Evolutionary conservation across 2,797 vertebrate genomes (phyloP), one percentile per base, ranked within the genome.

Genomic region (Vireo griseus): DNA sequence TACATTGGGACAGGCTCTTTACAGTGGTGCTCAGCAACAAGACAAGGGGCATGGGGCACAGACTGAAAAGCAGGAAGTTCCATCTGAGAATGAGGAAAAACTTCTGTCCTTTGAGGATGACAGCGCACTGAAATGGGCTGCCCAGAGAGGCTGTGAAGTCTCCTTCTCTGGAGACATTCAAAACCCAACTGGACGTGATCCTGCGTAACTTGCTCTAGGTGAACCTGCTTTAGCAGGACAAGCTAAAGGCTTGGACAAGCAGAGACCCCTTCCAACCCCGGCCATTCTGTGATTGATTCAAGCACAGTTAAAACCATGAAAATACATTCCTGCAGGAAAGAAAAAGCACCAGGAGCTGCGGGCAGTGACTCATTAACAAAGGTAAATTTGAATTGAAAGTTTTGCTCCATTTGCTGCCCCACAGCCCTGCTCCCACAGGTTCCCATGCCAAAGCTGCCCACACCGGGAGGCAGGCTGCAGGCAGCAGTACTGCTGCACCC

Each of bases 301-400:
- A 68, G 54, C 61, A 59, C 71, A 54, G 61, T n/a, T 63, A 85
- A 95, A 87, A 76, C 11, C 0, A 0, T 44, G 59, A 58, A 82
- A 85, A 90, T 29, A 25, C 57, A 45, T 83, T 92, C 67, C 90
- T 87, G 63, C 35, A 94, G 75, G 68, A 83, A 90, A 90, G 72
- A 35, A 87, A 91, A 96, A 93, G 63, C 75, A 92, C 81, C 85
- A 51, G 85, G 81, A 91, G 73, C 57, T 61, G 75, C 18, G 75
- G 68, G 72, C 48, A 74, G 87, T 87, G 72, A 91, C 57, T 92
- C 89, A 88, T 57, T 88, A 65, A 81, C 50, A 74, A 80, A 92
- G 50, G 50, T 42, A 95, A 92, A 95, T 65, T 67, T 63, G 74
- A 82, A 16, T 1, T 1, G 55, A n/a, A 94, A 94, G 72, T 51